Evolutionary conservation across 2,113 vertebrate genomes (phyloP).

Genomic region (Elaphurus davidianus): DNA sequence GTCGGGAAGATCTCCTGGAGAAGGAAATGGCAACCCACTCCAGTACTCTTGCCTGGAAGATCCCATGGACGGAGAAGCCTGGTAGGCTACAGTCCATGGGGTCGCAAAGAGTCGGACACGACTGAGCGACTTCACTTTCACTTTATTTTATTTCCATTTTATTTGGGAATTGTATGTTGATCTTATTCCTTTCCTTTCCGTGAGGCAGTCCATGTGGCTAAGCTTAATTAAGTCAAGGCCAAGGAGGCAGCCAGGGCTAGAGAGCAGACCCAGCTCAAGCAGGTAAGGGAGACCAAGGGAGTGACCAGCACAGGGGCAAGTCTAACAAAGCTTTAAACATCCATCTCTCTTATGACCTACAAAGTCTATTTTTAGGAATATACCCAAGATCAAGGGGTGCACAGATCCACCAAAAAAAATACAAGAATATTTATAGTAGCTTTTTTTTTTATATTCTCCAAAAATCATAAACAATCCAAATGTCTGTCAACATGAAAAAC

Average conservation of each 20-base stretch:
- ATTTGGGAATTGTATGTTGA: neutral
- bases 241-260: neutral
- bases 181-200: neutral
- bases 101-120: neutral
- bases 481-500: neutral
- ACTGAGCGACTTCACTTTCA: neutral
- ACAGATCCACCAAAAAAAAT: neutral
- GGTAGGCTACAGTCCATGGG: neutral
- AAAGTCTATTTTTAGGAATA: neutral
- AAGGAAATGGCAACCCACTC: neutral
- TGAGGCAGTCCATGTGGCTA: neutral
- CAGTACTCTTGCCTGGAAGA: neutral
- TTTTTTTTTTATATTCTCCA: neutral
- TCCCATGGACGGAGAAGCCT: neutral
- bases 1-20: neutral
- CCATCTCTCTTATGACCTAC: neutral
- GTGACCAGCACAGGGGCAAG: neutral
- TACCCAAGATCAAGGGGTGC: neutral
- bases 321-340: neutral
- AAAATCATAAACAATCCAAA: neutral
- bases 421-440: neutral
- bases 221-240: neutral
- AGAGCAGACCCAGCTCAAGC: neutral
- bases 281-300: rapidly evolving
- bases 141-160: neutral